Evolutionary conservation across 2,888 invertebrate species (phyloP), one percentile per base, ranked within the genome.

Genomic region (Pheosia gnoma): DNA sequence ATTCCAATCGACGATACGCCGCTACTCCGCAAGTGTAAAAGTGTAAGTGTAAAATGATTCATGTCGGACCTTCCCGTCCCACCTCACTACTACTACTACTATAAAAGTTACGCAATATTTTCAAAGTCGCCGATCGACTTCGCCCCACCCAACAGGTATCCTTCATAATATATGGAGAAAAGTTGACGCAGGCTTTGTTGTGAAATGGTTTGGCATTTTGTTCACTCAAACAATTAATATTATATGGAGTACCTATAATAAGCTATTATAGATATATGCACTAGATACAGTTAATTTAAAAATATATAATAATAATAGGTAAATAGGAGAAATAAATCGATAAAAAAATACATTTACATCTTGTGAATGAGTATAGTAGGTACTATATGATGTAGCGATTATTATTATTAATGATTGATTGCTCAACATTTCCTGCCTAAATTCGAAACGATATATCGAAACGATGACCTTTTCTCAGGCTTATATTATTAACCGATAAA

Each of bases 151-250:
- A 59, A 65, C 57, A 41, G 49, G 58, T 72, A 71, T 74, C 79
- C 79, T 77, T 80, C 74, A 72, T 70, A 70, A 68, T 54, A 25
- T 56, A 57, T 61, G 38, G 62, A 68, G 72, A 61, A 70, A 72
- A 72, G 66, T 71, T 66, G 67, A 69, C 59, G 59, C 63, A 58
- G 66, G 57, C 55, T 69, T 65, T 71, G 57, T 77, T 79, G 70
- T 68, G 73, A 79, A 74, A 77, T 68, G 60, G 7, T 61, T 59
- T 58, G 67, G 68, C 68, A 71, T 79, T 77, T 72, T 62, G 65
- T 68, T 70, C 65, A 71, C 67, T 70, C 62, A 65, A 59, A 71
- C 68, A 71, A 71, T 70, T 71, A 67, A 66, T 43, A 60, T 60
- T 59, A 60, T 60, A 47, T 56, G 49, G 25, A 52, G 36, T 52